phyloP scores from a whole-genome alignment of 2,888 invertebrate genomes.

The Troilus luridus region DNA sequence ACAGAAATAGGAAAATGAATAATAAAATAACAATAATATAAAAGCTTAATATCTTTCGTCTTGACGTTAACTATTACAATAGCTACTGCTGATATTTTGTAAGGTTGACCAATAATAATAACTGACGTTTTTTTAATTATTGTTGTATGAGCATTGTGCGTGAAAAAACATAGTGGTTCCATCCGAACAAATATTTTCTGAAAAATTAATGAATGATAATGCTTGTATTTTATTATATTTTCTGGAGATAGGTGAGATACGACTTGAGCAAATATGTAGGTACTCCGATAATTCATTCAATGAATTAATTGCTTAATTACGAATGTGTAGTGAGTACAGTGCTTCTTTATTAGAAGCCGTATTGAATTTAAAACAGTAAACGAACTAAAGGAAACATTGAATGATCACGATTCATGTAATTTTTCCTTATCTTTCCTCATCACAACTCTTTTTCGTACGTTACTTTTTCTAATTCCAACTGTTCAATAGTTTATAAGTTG shows the following conservation, averaged over 20 bases:
- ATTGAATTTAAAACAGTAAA: constrained; percentile 1
- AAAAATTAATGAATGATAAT: neutral
- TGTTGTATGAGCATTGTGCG: no score
- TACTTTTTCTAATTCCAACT: neutral
- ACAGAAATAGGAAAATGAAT: no score
- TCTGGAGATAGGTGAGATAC: neutral
- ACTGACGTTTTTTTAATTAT: no score
- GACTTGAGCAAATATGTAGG: neutral
- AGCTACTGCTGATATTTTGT: no score
- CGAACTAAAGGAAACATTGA: neutral
- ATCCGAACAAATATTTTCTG: no score
- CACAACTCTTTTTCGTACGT: no score
- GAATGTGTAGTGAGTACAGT: neutral
- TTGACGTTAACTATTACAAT: no score
- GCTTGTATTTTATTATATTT: neutral
- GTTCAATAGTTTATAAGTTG: neutral
- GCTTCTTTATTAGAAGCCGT: neutral
- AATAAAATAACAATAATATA: no score
- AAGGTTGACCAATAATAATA: no score
- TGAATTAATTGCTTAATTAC: neutral
- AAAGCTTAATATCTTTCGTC: no score
- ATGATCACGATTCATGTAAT: neutral
- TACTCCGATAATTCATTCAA: neutral
- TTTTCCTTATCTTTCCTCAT: neutral
- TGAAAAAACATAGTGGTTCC: no score